Conservation (phyloP, 2,888 invertebrate species). For the Spisula solida region DNA sequence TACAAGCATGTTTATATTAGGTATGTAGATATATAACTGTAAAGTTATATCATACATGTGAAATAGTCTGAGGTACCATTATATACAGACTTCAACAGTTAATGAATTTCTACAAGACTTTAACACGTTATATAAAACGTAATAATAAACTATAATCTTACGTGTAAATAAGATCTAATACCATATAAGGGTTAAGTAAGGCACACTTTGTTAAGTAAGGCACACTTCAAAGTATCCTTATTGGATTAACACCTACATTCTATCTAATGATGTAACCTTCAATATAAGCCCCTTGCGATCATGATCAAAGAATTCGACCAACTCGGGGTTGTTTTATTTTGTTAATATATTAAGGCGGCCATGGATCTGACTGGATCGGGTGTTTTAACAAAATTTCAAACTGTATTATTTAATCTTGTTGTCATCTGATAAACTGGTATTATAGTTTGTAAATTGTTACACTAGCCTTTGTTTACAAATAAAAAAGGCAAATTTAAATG, state of each 20-base stretch:
- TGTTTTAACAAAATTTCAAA: too few relatives aligned
- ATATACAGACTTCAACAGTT: neutral
- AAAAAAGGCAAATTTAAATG: too few relatives aligned
- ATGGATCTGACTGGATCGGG: too few relatives aligned
- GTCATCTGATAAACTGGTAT: too few relatives aligned
- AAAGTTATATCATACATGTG: neutral
- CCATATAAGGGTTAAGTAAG: neutral
- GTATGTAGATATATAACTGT: neutral
- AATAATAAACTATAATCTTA: too few relatives aligned
- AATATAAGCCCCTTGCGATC: neutral
- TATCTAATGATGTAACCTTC: neutral
- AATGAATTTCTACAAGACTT: neutral
- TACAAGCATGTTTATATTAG: neutral
- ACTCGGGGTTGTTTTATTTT: neutral
- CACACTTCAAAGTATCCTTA: neutral
- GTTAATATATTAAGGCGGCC: neutral
- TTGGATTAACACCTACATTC: conserved; percentile 5
- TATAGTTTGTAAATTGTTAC: too few relatives aligned
- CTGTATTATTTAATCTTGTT: too few relatives aligned
- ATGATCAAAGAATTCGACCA: neutral
- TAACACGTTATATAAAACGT: conserved; percentile 14
- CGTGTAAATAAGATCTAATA: neutral
- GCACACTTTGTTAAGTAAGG: neutral
- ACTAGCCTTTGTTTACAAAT: too few relatives aligned
- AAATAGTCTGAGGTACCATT: neutral